Conservation (phyloP, 2,888 invertebrate genomes). For the Meganola albula region DNA sequence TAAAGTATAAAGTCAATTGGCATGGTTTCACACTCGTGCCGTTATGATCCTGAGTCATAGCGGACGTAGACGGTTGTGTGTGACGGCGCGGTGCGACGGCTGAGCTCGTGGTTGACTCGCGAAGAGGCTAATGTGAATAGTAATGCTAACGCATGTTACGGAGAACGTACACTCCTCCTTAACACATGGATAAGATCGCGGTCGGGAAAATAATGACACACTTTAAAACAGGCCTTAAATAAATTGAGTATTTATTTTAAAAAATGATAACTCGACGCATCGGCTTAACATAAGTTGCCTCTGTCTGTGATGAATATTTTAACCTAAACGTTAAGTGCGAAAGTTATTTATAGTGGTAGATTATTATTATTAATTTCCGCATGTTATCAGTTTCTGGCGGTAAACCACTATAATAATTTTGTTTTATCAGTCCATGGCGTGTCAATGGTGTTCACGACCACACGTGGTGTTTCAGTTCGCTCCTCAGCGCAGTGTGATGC, state of each 20-base stretch:
- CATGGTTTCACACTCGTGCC: slow-evolving; percentile 30
- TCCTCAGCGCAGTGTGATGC: slow-evolving; percentile 56
- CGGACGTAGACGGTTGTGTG: slow-evolving; percentile 53
- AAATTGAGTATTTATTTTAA: neutral
- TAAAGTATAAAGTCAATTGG: slow-evolving; percentile 26
- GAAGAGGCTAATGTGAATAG: slow-evolving; percentile 54
- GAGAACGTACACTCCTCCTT: slow-evolving; percentile 42
- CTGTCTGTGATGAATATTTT: slow-evolving; percentile 47
- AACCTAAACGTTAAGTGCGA: slow-evolving; percentile 44
- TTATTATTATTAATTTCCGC: slow-evolving; percentile 32
- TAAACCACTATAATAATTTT: slow-evolving; percentile 27
- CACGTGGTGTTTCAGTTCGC: slow-evolving; percentile 54
- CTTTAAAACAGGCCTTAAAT: too few relatives aligned
- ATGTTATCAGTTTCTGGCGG: slow-evolving; percentile 47
- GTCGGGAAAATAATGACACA: slow-evolving; percentile 19
- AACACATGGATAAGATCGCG: slow-evolving; percentile 46
- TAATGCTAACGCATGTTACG: slow-evolving; percentile 50
- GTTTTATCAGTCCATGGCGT: slow-evolving; percentile 46
- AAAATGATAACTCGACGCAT: too few relatives aligned
- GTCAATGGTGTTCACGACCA: slow-evolving; percentile 42
- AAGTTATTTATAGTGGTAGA: slow-evolving; percentile 28
- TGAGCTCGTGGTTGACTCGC: slow-evolving; percentile 53
- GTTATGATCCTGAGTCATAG: slow-evolving; percentile 41
- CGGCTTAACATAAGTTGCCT: too few relatives aligned
- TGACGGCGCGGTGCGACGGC: slow-evolving; percentile 50